Evolutionary conservation across 2,797 vertebrate species (phyloP), one percentile per base, ranked within the genome.

Genomic region (Rhinophrynus dorsalis): DNA sequence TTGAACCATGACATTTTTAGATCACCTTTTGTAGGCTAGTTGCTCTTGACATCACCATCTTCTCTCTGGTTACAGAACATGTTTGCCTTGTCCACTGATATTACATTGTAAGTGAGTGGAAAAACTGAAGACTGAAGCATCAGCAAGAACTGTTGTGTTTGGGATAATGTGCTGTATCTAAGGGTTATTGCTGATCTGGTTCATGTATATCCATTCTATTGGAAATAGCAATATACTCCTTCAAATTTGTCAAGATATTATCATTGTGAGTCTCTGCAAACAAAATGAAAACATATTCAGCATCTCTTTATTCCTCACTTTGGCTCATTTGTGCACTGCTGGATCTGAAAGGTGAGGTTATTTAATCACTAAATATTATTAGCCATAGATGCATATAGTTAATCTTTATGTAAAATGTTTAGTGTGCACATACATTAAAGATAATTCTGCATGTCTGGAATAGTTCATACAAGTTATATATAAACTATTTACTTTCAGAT

Each of bases 11-110:
- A 69, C 67, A 55, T 45, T 56, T n/a, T 44, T 50, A 61, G 68
- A 63, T 70, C 50, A 68, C 60, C 54, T 57, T 63, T 71, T 71
- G 60, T 64, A 71, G 33, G 32, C 24, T 26, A 60, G 20, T 27
- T 71, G 60, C 52, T 71, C 68, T 18, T 3, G 23, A n/a, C 26
- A 29, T 13, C 62, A 71, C 57, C 42, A 45, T 32, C 12, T 57
- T 33, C 50, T 42, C 42, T 21, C 42, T 13, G 26, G 42, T 56
- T 52, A 62, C 35, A 47, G 29, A 26, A 40, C 21, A 47, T 70
- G 21, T 38, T 23, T 8, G 45, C 9, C 26, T 33, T 54, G 47
- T 42, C 9, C 35, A 35, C 21, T 21, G 4, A 2, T 13, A 17
- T 44, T 15, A 11, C 21, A 55, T 21, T 13, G 12, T 8, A 47